A percentile compares a stretch with the other conserved stretches of the same genome.
Evolutionary conservation across 2,113 vertebrate genomes (phyloP).

Genomic region (Neolamprologus fasciatus): DNA sequence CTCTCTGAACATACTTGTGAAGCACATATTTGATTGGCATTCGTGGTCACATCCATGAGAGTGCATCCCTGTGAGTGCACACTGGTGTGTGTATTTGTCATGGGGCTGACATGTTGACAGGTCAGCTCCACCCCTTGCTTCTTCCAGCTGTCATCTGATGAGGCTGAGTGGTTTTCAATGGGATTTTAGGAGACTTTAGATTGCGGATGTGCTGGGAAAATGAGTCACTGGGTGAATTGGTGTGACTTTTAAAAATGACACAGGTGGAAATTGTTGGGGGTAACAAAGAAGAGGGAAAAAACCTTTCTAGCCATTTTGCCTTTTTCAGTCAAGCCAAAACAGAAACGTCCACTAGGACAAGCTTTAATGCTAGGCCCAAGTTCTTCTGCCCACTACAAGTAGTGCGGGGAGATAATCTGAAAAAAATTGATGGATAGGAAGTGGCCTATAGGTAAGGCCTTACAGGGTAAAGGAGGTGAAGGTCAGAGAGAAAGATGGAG

Average conservation of each 20-base stretch:
- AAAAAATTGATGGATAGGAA: constrained; percentile 1
- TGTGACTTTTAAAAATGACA: constrained; percentile 20
- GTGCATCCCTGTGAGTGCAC: neutral
- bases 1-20: neutral
- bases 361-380: neutral
- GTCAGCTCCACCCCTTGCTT: constrained; percentile 53
- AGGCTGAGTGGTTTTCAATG: constrained; percentile 67
- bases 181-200: constrained; percentile 22
- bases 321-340: neutral
- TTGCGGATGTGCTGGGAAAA: constrained; percentile 44
- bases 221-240: neutral
- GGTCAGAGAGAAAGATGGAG: constrained; percentile 12
- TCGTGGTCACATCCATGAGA: neutral
- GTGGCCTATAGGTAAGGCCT: neutral
- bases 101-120: constrained; percentile 68
- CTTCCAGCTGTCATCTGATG: constrained; percentile 63
- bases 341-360: neutral
- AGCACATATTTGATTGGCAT: constrained; percentile 12
- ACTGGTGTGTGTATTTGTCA: constrained; percentile 25
- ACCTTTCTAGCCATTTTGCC: neutral
- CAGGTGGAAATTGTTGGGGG: neutral
- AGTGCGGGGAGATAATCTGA: neutral
- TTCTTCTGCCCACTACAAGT: neutral
- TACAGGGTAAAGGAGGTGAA: constrained; percentile 24
- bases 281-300: neutral